Evolutionary conservation across 2,113 vertebrate species (phyloP), one percentile per base, ranked within the genome.

Genomic region (Gila orcuttii): DNA sequence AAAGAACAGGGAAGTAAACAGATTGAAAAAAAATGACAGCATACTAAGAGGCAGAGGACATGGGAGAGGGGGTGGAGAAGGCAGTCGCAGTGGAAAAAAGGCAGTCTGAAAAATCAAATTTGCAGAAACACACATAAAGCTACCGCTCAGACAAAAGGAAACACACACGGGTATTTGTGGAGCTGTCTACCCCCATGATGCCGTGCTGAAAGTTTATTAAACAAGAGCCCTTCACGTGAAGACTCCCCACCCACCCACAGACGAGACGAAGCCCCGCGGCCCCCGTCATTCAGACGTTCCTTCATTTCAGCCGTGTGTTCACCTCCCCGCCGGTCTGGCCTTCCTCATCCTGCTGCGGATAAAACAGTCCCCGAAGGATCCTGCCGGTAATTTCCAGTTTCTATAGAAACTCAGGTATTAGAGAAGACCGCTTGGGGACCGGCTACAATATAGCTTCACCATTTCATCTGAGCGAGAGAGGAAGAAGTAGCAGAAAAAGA

Each of bases 391-490:
- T 99, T 99, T 99, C 97, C 97, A 99, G 97, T 97, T 98, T 97
- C 97, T 97, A 96, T 96, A 95, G 97, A 98, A 95, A 99, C 97
- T 98, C 98, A 98, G 97, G 98, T 99, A 99, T 99, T 99, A 99
- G 97, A 98, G 99, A 98, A 98, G 98, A 98, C 97, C 96, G 96
- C 97, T 98, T 94, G 94, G 98, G 98, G 97, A 99, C 97, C 95
- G 93, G 96, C 96, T 97, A 98, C 97, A 98, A 98, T 99, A 97
- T 99, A 98, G 97, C 97, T 98, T 97, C 97, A 97, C 97, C 98
- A 98, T 99, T 98, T 97, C 96, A 98, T 97, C 96, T 95, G 79
- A 78, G 66, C 79, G 45, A 83, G 83, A 82, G 71, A 68, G 28
- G 82, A 68, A 83, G 80, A 85, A 85, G 79, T 83, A 75, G 80